These are phyloP conservation scores for Acropora tenuis DNA, from an alignment of 64 coral and sea anemone genomes.

Conservation along the genomic window DNA sequence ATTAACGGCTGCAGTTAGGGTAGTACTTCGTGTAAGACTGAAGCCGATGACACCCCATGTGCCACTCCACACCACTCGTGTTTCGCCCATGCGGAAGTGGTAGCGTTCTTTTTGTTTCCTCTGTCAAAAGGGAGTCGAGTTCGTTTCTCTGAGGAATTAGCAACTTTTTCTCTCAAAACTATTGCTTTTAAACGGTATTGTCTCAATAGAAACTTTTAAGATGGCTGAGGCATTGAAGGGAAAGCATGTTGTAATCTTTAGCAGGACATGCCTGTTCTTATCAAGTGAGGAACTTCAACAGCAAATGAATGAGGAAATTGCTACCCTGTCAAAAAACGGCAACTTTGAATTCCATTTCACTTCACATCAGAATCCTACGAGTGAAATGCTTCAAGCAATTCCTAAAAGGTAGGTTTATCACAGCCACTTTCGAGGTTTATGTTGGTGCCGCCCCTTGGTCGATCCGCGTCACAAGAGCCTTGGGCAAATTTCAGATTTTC, in stretches of 20 bases:
- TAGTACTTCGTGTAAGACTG: too few relatives aligned
- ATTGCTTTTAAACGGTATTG: neutral
- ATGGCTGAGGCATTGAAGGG: neutral
- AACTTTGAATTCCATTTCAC: constrained; percentile 2
- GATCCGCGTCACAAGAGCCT: too few relatives aligned
- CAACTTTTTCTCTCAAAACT: neutral
- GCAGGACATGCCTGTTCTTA: neutral
- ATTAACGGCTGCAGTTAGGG: neutral
- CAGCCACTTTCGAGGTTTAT: neutral
- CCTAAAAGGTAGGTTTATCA: neutral
- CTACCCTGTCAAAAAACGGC: neutral
- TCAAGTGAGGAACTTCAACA: neutral
- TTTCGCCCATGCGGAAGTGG: too few relatives aligned
- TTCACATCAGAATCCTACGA: neutral
- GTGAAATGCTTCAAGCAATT: neutral
- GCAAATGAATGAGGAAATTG: neutral
- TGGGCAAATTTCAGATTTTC: too few relatives aligned
- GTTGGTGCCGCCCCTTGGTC: too few relatives aligned
- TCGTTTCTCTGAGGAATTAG: too few relatives aligned
- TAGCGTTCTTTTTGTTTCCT: too few relatives aligned
- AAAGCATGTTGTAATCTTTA: constrained; percentile 15
- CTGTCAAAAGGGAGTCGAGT: too few relatives aligned
- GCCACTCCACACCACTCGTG: too few relatives aligned
- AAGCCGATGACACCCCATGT: too few relatives aligned
- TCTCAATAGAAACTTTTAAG: neutral